Conservation (phyloP, 2,113 vertebrate genomes). For the Manacus vitellinus region DNA sequence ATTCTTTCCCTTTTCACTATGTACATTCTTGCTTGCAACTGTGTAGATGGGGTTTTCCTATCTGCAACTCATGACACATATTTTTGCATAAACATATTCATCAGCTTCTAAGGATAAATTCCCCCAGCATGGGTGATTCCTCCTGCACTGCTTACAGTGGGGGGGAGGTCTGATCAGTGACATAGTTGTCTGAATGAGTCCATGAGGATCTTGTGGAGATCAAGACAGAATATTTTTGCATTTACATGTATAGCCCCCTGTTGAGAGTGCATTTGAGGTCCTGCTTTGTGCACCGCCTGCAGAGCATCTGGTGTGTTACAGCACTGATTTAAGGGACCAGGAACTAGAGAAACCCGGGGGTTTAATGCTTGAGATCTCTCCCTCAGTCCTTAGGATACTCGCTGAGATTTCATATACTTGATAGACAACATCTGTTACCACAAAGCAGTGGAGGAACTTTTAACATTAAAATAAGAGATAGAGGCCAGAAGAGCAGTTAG, state of each 20-base stretch:
- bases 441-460: background rate
- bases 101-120: background rate
- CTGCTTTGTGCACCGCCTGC: background rate
- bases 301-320: background rate
- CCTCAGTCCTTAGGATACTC: background rate
- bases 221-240: background rate
- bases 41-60: background rate
- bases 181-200: background rate
- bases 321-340: background rate
- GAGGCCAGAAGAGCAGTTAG: background rate
- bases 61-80: background rate
- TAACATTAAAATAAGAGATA: background rate
- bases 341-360: background rate
- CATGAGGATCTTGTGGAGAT: background rate
- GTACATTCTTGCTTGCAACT: background rate
- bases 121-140: accelerated
- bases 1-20: background rate
- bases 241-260: background rate
- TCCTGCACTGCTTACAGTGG: background rate
- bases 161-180: background rate
- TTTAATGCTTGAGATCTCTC: background rate
- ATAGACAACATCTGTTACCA: background rate
- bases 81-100: background rate
- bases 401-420: background rate
- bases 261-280: background rate